Base-by-base conservation (phyloP, 1,140 invertebrate species). In the Microplitis demolitor region DNA sequence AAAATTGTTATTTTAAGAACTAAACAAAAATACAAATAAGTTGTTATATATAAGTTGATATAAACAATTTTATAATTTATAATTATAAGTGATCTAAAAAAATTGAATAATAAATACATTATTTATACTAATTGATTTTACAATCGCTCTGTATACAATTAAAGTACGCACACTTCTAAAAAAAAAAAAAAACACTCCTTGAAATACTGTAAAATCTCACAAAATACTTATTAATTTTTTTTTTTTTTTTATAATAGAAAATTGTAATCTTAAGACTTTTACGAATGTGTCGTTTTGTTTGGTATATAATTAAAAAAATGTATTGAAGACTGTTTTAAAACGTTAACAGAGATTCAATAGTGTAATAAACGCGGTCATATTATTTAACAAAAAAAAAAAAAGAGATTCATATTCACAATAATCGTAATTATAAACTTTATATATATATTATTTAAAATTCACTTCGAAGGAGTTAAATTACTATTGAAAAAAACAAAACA, bases 171-270 rank as follows among this genome's bases (percentile, higher is more conserved):
- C 13, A 14, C 9, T 14, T 14, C 77, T 82, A 82, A 80, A 82
- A 84, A 78, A 85, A 78, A 85, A 84, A 85, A 83, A 84, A 85
- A 85, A 85, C 82, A 78, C 78, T 85, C 80, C 76, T 85, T 82
- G 78, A 86, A 86, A 86, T 86, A 86, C 84, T 86, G 85, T 85
- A 85, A 85, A 86, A 85, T 86, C 80, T 85, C 83, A 86, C 81
- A 85, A 85, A 86, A 86, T 85, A 86, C 83, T 86, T 80, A 11
- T 71, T 63, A 4, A 61, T 61, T 61, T 61, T 31, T 35, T 61
- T 61, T 61, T 34, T 33, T 0, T 61, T 61, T 61, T 61, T 33
- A 13, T 31, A 3, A 11, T 35, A 63, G 14, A 63, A 63, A 63
- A 37, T 63, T 63, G 37, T 45, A 13, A n/a, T 35, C 35, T 4